Conservation (phyloP, 2,113 vertebrate genomes). For the Brachypodius melanocephalos region DNA sequence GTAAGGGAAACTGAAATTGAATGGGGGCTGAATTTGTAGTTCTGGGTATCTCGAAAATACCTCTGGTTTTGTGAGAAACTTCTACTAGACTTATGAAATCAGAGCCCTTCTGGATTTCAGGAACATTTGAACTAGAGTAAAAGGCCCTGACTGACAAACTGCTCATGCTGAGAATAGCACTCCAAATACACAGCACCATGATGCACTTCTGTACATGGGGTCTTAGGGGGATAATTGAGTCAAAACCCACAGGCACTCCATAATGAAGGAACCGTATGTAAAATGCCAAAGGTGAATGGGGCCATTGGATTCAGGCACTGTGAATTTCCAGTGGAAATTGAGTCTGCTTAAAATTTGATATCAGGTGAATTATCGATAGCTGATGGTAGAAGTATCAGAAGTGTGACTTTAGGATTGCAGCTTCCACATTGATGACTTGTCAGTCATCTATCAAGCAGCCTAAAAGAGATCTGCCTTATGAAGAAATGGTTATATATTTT, state of each 20-base stretch:
- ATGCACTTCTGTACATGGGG: background rate
- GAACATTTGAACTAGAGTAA: background rate
- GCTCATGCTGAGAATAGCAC: background rate
- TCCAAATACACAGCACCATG: background rate
- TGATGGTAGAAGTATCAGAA: background rate
- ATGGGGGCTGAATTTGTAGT: background rate
- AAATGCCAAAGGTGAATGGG: background rate
- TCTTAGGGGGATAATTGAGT: background rate
- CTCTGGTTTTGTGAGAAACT: constrained; percentile 25
- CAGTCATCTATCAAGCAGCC: background rate
- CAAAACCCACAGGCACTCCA: background rate
- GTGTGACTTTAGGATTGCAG: background rate
- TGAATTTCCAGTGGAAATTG: background rate
- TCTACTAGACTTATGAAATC: background rate
- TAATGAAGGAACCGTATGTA: background rate
- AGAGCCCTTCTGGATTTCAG: background rate
- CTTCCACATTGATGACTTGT: background rate
- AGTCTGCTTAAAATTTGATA: background rate
- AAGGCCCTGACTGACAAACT: background rate
- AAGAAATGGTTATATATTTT: background rate
- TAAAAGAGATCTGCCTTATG: background rate
- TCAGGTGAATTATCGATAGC: background rate
- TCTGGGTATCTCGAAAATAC: constrained; percentile 30
- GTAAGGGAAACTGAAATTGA: constrained; percentile 28
- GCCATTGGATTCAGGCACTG: background rate